Conservation (phyloP, 1,140 invertebrate species). For the Lethrus apterus region DNA sequence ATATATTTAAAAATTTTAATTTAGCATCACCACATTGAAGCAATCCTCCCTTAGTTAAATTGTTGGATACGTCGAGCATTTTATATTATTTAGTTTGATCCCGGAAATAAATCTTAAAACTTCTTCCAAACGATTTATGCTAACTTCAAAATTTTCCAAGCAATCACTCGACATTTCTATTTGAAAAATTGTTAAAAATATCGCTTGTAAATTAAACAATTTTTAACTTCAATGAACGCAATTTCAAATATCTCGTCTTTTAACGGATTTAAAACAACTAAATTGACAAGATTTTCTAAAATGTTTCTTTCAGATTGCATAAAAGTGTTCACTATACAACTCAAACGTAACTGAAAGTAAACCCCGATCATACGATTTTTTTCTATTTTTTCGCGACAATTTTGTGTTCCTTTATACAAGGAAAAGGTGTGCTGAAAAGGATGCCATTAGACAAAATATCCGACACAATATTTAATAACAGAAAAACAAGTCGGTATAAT, state of each 20-base stretch:
- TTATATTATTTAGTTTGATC: conserved; percentile 40
- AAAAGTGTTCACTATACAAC: conserved; percentile 39
- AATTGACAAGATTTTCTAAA: conserved; percentile 44
- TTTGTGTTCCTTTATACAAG: no score
- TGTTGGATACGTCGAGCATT: conserved; percentile 40
- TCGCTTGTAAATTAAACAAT: conserved; percentile 42
- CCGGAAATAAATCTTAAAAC: conserved; percentile 37
- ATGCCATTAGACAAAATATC: no score
- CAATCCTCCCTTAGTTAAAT: conserved; percentile 31
- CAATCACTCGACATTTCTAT: conserved; percentile 40
- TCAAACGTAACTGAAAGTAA: no score
- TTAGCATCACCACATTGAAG: conserved; percentile 36
- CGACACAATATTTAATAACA: no score
- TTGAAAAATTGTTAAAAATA: conserved; percentile 20
- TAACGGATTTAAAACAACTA: conserved; percentile 60
- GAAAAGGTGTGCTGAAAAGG: no score
- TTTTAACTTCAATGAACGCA: conserved; percentile 43
- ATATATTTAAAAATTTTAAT: conserved; percentile 42
- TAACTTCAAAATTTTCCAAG: conserved; percentile 47
- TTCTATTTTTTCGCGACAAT: no score
- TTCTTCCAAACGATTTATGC: conserved; percentile 48
- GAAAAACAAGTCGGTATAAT: no score
- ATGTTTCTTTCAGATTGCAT: conserved; percentile 34
- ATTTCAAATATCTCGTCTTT: conserved; percentile 40
- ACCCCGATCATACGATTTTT: no score